Base-by-base conservation (phyloP, 2,888 invertebrate species). In the Phalera bucephala region DNA sequence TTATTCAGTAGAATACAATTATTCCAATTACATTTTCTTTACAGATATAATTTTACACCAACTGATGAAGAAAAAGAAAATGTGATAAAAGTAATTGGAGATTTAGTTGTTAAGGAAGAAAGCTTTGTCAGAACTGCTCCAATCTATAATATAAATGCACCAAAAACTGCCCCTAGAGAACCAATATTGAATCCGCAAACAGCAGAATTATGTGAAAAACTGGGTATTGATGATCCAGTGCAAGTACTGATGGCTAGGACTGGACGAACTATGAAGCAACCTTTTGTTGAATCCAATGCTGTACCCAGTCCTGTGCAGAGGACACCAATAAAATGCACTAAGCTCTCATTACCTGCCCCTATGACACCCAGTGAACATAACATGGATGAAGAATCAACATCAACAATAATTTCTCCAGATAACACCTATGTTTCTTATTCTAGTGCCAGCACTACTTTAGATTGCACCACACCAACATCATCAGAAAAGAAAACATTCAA, bases 191-290 rank as follows among this genome's bases (percentile, higher is more conserved):
- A 95, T 69, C 91, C 93, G 8, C 96, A 96, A 72, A 95, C 95
- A 5, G 84, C 90, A 8, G 67, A 81, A 9, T 91, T 96, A 26
- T 96, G 95, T 76, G 90, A 93, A 29, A 91, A 75, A 44, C 74
- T 96, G 22, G 92, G 93, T 0, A 92, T 98, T 36, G 95, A 95
- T 70, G 97, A 98, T 84, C 98, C 98, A 0, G 80, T 95, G 8
- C 91, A 91, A 48, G 81, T 95, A 21, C 73, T 94, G 0, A 72
- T 93, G 72, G 77, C 91, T 8, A 74, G 91, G 38, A 75, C 74
- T 12, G 91, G 92, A 0, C 76, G 90, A 42, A 73, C 67, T 15
- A 79, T 89, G 73, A 74, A 57, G 49, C 45, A 71, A 43, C 66
- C 74, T 0, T 40, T 33, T 42, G 36, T 36, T 31, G 48, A 52